phyloP scores from a whole-genome alignment of 2,113 vertebrate genomes.

The Panthera uncia region DNA sequence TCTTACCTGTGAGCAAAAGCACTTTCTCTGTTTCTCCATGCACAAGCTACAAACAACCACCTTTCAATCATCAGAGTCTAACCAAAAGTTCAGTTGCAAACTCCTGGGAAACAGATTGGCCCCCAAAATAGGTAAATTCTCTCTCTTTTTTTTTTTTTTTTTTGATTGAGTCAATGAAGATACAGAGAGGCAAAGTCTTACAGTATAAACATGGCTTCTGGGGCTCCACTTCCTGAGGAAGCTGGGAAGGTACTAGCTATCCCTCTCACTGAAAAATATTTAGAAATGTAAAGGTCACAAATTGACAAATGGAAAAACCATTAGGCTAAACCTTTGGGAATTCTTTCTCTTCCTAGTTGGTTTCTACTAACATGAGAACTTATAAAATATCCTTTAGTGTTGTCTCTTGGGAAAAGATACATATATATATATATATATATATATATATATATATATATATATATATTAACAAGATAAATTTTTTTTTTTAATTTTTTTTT shows the following conservation, averaged over 20 bases:
- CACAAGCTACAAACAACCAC: not conserved
- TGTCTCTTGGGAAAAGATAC: not conserved
- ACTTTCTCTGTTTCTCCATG: not conserved
- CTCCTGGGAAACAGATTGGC: not conserved
- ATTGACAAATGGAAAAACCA: conserved; percentile 32
- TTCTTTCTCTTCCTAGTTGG: not conserved
- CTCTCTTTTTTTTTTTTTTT: not conserved
- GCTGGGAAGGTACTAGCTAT: not conserved
- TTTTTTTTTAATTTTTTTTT: too few species aligned
- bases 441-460: not conserved
- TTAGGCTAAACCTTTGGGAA: not conserved
- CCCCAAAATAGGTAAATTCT: not conserved
- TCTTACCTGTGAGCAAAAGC: not conserved
- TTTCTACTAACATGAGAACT: not conserved
- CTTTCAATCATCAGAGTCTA: not conserved
- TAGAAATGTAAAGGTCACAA: conserved; percentile 24
- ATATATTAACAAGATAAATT: not conserved
- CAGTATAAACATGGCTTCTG: not conserved
- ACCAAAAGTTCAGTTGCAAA: not conserved
- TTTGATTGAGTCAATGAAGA: not conserved
- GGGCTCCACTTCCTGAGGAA: not conserved
- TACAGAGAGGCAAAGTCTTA: not conserved
- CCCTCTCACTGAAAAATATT: conserved; percentile 37
- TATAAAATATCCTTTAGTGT: conserved; percentile 3
- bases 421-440: not conserved